phyloP scores from a whole-genome alignment of 2,888 invertebrate species.

The Hypolimnas misippus region DNA sequence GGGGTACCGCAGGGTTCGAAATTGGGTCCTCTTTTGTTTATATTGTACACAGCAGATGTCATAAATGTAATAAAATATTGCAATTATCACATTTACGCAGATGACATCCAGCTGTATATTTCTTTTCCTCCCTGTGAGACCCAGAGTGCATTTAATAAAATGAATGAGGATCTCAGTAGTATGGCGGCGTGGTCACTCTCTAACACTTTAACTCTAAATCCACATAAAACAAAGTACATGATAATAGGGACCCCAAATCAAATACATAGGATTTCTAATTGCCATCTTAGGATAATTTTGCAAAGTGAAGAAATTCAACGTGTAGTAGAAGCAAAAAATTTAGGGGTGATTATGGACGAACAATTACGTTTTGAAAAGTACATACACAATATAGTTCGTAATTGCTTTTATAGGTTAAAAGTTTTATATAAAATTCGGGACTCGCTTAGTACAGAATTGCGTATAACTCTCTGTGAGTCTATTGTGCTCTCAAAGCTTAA shows the following conservation, averaged over 20 bases:
- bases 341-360: constrained; percentile 35
- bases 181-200: constrained; percentile 23
- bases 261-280: not conserved
- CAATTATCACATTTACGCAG: constrained; percentile 28
- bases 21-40: constrained; percentile 30
- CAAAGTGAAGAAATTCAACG: constrained; percentile 14
- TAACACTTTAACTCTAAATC: constrained; percentile 26
- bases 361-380: constrained; percentile 34
- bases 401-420: constrained; percentile 26
- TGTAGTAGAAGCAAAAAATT: constrained; percentile 32
- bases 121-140: constrained; percentile 14
- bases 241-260: constrained; percentile 10
- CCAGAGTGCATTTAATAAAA: not conserved
- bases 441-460: not conserved
- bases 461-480: constrained; percentile 17
- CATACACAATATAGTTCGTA: constrained; percentile 18
- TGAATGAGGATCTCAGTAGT: constrained; percentile 25
- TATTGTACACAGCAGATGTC: constrained; percentile 26
- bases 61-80: constrained; percentile 21
- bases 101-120: constrained; percentile 25
- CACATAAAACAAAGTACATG: constrained; percentile 34
- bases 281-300: too few species aligned
- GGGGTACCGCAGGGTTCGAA: constrained; percentile 37
- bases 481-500: constrained; percentile 18
- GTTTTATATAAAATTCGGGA: constrained; percentile 18